Conservation (phyloP, 2,113 vertebrate genomes). For the Chaetops frenatus region DNA sequence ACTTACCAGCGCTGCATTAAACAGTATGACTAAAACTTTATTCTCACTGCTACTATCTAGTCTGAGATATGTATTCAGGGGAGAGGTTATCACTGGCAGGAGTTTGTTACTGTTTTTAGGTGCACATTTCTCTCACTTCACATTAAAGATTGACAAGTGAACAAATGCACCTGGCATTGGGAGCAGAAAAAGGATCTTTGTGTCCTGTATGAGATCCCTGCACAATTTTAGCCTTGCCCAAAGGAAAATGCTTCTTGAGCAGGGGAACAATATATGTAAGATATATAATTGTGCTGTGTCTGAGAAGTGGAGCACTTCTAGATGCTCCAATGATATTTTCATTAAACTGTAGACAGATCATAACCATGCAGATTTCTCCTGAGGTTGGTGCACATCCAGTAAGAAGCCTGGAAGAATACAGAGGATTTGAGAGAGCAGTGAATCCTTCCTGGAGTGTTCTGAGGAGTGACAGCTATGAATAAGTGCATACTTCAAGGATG, state of each 20-base stretch:
- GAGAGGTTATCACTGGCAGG: background rate
- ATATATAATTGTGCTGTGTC: background rate
- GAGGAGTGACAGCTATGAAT: background rate
- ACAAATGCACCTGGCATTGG: background rate
- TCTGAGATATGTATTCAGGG: background rate
- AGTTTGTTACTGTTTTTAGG: background rate
- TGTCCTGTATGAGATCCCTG: background rate
- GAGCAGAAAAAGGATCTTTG: background rate
- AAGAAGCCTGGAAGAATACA: background rate
- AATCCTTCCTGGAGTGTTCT: background rate
- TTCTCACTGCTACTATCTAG: background rate
- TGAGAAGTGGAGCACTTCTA: background rate
- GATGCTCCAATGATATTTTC: background rate
- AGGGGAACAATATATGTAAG: background rate
- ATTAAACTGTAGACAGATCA: background rate
- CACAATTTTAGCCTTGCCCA: background rate
- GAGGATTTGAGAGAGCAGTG: background rate
- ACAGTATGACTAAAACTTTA: background rate
- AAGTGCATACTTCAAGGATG: background rate
- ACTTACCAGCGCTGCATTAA: background rate
- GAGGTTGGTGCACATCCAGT: background rate
- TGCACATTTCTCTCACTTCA: background rate
- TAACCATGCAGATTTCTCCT: background rate
- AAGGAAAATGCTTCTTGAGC: background rate
- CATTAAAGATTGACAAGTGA: background rate